These are phyloP conservation scores for Coreoperca whiteheadi DNA, from an alignment of 2,113 vertebrate genomes.

Conservation along the genomic window DNA sequence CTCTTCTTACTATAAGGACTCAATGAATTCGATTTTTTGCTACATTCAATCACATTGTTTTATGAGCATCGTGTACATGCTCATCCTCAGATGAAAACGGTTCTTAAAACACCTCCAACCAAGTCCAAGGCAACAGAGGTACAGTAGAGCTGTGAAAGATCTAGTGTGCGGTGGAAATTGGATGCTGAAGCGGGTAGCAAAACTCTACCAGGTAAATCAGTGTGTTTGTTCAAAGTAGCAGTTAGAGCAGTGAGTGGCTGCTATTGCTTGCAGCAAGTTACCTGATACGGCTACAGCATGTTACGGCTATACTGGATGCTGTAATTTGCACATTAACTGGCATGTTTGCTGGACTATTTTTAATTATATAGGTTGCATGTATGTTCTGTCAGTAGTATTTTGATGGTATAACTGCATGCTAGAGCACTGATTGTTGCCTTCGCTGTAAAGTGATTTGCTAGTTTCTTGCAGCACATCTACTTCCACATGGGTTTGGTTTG, in stretches of 20 bases:
- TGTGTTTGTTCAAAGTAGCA: constrained; percentile 44
- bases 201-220: constrained; percentile 52
- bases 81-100: not conserved
- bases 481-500: not conserved
- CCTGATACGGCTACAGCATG: not conserved
- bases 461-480: not conserved
- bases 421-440: not conserved
- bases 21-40: not conserved
- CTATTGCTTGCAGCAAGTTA: not conserved
- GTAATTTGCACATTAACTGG: not conserved
- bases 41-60: not conserved
- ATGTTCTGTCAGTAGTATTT: not conserved
- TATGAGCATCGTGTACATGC: not conserved
- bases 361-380: not conserved
- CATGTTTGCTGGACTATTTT: constrained; percentile 5
- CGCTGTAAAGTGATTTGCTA: not conserved
- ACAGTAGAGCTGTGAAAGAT: constrained; percentile 15
- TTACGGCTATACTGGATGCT: not conserved
- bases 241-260: not conserved
- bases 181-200: constrained; percentile 32
- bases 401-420: not conserved
- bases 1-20: not conserved
- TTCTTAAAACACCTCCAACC: not conserved
- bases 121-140: not conserved
- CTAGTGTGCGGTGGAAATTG: constrained; percentile 20